Evolutionary conservation across 2,888 invertebrate species (phyloP), one percentile per base, ranked within the genome.

Genomic region (Scaptomyza cyrtandrae): DNA sequence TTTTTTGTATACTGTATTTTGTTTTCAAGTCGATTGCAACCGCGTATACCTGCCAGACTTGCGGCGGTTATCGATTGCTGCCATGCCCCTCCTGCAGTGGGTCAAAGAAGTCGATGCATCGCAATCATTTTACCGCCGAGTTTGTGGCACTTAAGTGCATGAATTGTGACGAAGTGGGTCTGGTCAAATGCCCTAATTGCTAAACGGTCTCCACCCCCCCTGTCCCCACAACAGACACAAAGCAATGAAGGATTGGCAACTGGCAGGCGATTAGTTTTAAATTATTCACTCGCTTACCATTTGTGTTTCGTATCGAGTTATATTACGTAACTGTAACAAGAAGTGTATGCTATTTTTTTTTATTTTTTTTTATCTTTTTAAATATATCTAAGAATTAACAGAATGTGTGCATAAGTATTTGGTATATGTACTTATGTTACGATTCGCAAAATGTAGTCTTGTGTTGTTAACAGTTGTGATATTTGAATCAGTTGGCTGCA

Each of bases 161-260:
- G 96, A 97, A 96, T 91, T 98, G 98, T 93, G 98, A 99, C 90
- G 98, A 98, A 92, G 98, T 97, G 55, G 99, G 98, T 50, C 94
- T 99, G 52, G 96, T 98, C 44, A 95, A 95, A 81, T 99, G 98
- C 92, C 95, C 95, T 80, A 94, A 95, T 71, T 99, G 99, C 93
- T 96, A 92, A 37, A 33, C 9, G n/a, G 9, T 39, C 14, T 9
- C 39, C 16, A 13, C 4, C 24, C 13, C 3, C 16, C 16, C 3
- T 14, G 33, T 19, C 13, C 13, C 16, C 9, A 13, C 35, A 13
- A 13, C 19, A 16, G n/a, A 35, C 19, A 10, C 10, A 24, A 9
- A n/a, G 2, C 14, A 31, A 24, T 11, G 14, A 39, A 19, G 16
- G 13, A 48, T 41, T 35, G 27, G 19, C 19, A 54, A 44, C 35